Evolutionary conservation across 2,888 invertebrate species (phyloP), one percentile per base, ranked within the genome.

Genomic region (Dastarcus helophoroides): DNA sequence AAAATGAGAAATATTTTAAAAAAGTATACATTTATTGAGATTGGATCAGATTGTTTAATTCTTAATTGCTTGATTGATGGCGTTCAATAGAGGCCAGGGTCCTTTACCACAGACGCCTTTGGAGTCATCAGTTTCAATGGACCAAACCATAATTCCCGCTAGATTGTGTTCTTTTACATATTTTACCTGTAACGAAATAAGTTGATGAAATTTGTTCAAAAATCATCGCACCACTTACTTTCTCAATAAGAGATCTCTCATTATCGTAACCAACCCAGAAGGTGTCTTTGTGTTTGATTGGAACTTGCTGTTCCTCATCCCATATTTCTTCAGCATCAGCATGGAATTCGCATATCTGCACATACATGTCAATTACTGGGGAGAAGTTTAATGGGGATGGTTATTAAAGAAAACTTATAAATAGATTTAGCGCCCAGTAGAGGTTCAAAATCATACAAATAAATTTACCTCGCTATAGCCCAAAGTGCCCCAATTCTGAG

Each of bases 91-190:
- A 14, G 35, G 26, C 30, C 40, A 39, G 30, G 40, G 41, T 11
- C 16, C 7, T 7, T 24, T 24, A 8, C 44, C 42, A 34, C 46
- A 46, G 17, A 33, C 29, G 12, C 46, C 44, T 22, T 36, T 33
- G 3, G 39, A 35, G 21, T 46, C 46, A 24, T 46, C 46, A 4
- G 39, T 44, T 29, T 45, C 44, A 11, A 45, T 23, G 5, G 44
- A 39, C 39, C 40, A 46, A n/a, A 45, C 35, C 28, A 44, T 46
- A 2, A 45, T 38, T 25, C 44, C 46, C 29, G 26, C 22, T 10
- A 33, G 19, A 8, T 26, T 26, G 14, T 29, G 25, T 19, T 28
- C 24, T 12, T 33, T 33, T 9, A 29, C 26, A 21, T 29, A 33
- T 12, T 29, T 29, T 7, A 33, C 19, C 32, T 32, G 22, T 14